Evolutionary conservation across 2,113 vertebrate genomes (phyloP).

Genomic region (Scomber scombrus): DNA sequence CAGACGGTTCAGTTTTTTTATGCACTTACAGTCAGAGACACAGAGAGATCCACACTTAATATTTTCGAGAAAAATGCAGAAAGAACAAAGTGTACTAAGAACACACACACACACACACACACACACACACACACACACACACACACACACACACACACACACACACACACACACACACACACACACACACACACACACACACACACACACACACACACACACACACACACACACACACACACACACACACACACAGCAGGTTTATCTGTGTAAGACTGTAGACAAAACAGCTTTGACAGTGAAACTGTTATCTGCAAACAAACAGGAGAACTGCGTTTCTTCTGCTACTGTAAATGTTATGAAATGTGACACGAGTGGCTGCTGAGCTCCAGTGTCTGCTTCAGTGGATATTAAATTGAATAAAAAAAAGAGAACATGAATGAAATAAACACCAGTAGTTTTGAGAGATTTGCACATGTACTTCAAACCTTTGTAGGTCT

Average conservation of each 20-base stretch:
- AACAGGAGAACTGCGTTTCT: background rate
- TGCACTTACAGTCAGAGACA: too few species aligned
- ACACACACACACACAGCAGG: background rate
- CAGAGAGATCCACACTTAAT: background rate
- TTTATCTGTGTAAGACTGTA: background rate
- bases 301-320: background rate
- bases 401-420: too few species aligned
- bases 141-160: background rate
- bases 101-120: background rate
- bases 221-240: background rate
- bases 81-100: background rate
- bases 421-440: too few species aligned
- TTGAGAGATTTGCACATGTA: too few species aligned
- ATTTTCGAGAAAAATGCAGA: background rate
- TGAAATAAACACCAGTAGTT: too few species aligned
- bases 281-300: slow-evolving; percentile 11
- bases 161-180: slow-evolving; percentile 1
- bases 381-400: too few species aligned
- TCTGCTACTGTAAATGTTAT: too few species aligned
- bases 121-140: background rate
- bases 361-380: too few species aligned
- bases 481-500: too few species aligned
- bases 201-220: background rate
- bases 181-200: background rate
- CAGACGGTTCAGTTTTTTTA: too few species aligned